Base-by-base conservation (phyloP, 1,140 invertebrate genomes). In the Hyles vespertilio region DNA sequence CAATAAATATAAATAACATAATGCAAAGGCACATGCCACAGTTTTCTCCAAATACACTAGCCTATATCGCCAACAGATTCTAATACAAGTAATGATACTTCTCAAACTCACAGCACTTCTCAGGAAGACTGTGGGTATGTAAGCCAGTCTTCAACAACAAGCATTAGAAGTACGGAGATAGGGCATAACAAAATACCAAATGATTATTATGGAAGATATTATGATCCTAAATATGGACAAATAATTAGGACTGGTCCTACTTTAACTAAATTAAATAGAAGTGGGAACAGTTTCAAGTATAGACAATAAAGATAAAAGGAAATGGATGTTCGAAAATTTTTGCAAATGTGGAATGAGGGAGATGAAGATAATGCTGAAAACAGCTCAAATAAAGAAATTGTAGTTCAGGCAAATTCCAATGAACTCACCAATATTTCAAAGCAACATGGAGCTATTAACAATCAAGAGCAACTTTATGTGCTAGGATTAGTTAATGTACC, bases 341-440 rank as follows among this genome's bases (percentile, higher is more conserved):
- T 89, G 43, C 79, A 88, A 89, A 89, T 84, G 79, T 90, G 88
- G 89, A 87, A 89, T 82, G 89, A 90, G 77, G 88, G 86, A 22
- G 87, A 88, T 71, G 87, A 89, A 60, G 88, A 89, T 70, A 67
- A 68, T 43, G 57, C 49, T 65, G 81, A 82, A 54, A 69, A 70
- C 51, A 63, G 44, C 54, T 74, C 56, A 5, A 56, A n/a, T 65
- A 82, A 80, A 71, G 70, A 81, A 56, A 56, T 47, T 53, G 58
- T 59, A 33, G 33, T 61, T 51, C 63, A 74, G 66, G 51, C 22
- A 48, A 50, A 53, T 32, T 46, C 59, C 32, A 79, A 61, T 59
- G 63, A 78, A 61, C 12, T 55, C 53, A 75, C 59, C 36, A 76
- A 64, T 61, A 53, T 60, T 50, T 44, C 65, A 55, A 67, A 51